phyloP scores from a whole-genome alignment of 1,140 invertebrate genomes.

The Sinella curviseta region DNA sequence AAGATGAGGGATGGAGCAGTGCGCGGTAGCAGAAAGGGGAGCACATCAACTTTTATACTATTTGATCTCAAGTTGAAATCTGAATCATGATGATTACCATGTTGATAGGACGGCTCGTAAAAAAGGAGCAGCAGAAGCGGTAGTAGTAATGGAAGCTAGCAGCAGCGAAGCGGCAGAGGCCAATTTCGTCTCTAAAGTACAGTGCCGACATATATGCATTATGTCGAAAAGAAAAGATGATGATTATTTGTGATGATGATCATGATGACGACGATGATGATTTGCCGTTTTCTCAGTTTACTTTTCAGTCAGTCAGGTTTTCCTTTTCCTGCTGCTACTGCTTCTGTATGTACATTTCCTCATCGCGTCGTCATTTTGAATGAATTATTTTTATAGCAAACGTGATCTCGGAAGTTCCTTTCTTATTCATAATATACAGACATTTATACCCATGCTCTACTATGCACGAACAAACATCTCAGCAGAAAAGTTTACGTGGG shows the following conservation, averaged over 20 bases:
- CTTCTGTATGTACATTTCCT: not conserved
- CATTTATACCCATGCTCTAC: too few relatives aligned
- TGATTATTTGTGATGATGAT: conserved; percentile 3
- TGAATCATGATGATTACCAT: conserved; percentile 8
- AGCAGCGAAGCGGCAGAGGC: not conserved
- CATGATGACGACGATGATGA: not conserved
- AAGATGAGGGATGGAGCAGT: not conserved
- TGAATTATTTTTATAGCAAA: conserved; percentile 16
- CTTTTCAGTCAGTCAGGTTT: not conserved
- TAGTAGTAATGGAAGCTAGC: not conserved
- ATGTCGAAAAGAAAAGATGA: not conserved
- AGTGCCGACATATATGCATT: not conserved
- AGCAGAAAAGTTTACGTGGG: too few relatives aligned
- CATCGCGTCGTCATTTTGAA: not conserved
- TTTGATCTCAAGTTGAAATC: not conserved
- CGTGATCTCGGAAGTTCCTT: not conserved
- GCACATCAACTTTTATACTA: too few relatives aligned
- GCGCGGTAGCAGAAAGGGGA: not conserved
- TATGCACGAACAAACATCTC: too few relatives aligned
- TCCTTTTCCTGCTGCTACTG: not conserved
- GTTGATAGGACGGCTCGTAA: not conserved
- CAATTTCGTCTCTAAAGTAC: not conserved
- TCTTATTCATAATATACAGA: not conserved
- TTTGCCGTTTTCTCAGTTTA: not conserved
- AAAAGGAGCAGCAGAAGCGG: not conserved